A percentile compares a stretch with the other conserved stretches of the same genome.
Evolutionary conservation across 2,888 invertebrate genomes (phyloP).

Genomic region (Melipona bicolor): DNA sequence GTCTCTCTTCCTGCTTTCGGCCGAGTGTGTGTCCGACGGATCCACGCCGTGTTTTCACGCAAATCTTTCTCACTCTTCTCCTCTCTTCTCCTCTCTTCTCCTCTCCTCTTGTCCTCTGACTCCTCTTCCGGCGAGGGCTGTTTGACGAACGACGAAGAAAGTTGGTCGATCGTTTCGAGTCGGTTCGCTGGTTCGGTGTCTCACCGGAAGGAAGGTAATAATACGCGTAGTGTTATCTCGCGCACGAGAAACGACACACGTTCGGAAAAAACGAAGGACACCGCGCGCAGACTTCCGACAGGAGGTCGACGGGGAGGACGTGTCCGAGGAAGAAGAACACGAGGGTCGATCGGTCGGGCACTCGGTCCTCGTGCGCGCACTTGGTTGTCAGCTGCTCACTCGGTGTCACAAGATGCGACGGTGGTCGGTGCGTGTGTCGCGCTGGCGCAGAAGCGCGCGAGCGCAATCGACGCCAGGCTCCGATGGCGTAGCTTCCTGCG

Average conservation of each 20-base stretch:
- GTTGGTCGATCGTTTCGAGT: too few species aligned
- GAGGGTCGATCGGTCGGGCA: neutral
- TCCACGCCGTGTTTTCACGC: neutral
- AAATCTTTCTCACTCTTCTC: too few species aligned
- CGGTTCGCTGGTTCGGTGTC: too few species aligned
- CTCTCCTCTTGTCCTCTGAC: neutral
- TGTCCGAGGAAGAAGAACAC: neutral
- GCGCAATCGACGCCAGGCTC: conserved; percentile 56
- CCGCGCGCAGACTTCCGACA: too few species aligned
- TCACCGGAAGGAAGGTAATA: too few species aligned
- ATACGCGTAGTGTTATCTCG: too few species aligned
- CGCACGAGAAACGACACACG: too few species aligned
- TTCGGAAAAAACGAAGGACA: too few species aligned
- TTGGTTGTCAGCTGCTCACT: neutral
- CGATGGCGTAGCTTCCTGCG: conserved; percentile 52
- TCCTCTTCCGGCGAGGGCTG: neutral
- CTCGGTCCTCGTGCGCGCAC: conserved; percentile 8
- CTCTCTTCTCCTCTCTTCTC: neutral
- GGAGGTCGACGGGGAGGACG: too few species aligned
- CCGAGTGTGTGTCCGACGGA: conserved; percentile 52
- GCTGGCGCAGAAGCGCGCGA: conserved; percentile 57
- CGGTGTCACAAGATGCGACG: conserved; percentile 28
- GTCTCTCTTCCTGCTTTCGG: conserved; percentile 43
- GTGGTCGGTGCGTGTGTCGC: conserved; percentile 24
- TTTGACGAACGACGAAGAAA: too few species aligned